Conservation (phyloP, 1,140 invertebrate species). For the Tetramorium simillimum region DNA sequence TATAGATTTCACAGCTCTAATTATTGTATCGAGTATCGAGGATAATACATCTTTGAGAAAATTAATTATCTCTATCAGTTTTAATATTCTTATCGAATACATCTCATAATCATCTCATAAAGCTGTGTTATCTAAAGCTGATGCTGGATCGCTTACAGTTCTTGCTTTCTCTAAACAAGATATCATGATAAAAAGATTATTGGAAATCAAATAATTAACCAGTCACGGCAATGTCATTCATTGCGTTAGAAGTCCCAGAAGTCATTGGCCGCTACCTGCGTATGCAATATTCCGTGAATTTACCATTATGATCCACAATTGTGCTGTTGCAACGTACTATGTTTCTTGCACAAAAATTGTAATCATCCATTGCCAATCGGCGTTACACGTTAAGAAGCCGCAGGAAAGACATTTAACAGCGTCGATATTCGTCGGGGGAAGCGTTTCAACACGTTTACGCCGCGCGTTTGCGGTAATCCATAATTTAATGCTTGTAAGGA, state of each 20-base stretch:
- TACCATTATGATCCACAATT: conserved; percentile 9
- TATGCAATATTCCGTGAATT: neutral
- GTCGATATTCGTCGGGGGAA: neutral
- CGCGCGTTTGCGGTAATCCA: conserved; percentile 4
- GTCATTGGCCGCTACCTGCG: conserved; percentile 58
- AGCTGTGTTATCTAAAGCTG: neutral
- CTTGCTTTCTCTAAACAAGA: neutral
- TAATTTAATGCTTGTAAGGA: conserved; percentile 17
- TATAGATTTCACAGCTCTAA: neutral
- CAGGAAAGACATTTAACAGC: neutral
- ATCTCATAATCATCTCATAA: neutral
- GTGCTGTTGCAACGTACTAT: conserved; percentile 49
- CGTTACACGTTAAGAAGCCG: conserved; percentile 14
- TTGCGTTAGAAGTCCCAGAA: conserved; percentile 64
- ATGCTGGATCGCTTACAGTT: neutral
- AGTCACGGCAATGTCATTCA: conserved; percentile 15
- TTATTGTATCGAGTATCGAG: neutral
- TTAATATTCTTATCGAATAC: neutral
- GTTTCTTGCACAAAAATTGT: conserved; percentile 55
- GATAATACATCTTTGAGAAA: neutral
- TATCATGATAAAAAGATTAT: neutral
- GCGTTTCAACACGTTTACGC: conserved; percentile 15
- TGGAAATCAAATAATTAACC: neutral
- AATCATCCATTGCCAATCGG: conserved; percentile 43
- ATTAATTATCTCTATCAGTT: neutral